Evolutionary conservation across 2,888 invertebrate species (phyloP).

Genomic region (Drosophila neonasuta): DNA sequence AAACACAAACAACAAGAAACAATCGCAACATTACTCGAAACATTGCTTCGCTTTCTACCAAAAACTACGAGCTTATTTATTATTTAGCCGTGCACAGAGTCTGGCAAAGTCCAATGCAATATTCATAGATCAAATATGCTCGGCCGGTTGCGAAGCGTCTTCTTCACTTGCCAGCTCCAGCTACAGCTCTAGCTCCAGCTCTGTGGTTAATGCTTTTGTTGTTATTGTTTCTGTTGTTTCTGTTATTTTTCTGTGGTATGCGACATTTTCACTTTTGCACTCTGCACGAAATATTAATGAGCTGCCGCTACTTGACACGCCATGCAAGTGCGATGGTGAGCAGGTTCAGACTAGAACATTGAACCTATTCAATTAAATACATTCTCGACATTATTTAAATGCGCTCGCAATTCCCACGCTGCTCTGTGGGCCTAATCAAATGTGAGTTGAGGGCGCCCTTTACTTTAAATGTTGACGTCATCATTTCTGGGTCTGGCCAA

Average conservation of each 20-base stretch:
- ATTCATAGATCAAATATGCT: slow-evolving; percentile 67
- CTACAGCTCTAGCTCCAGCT: slow-evolving; percentile 1
- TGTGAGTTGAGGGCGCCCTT: slow-evolving; percentile 37
- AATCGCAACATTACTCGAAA: slow-evolving; percentile 22
- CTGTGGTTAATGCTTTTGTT: slow-evolving; percentile 45
- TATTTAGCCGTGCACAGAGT: slow-evolving; percentile 40
- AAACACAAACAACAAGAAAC: slow-evolving; percentile 9
- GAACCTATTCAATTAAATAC: slow-evolving; percentile 32
- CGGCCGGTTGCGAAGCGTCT: slow-evolving; percentile 15
- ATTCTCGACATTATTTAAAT: slow-evolving; percentile 27
- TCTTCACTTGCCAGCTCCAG: slow-evolving; percentile 13
- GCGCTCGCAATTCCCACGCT: slow-evolving; percentile 41
- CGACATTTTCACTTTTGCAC: slow-evolving; percentile 78
- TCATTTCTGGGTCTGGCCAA: slow-evolving; percentile 20
- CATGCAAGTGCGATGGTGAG: background rate
- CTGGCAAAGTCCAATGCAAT: slow-evolving; percentile 60
- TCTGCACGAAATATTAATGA: slow-evolving; percentile 73
- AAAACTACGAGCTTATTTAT: slow-evolving; percentile 43
- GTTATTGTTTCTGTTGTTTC: slow-evolving; percentile 43
- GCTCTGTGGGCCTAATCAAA: slow-evolving; percentile 16
- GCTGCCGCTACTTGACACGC: slow-evolving; percentile 27
- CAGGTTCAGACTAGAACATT: slow-evolving; percentile 52
- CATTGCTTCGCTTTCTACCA: slow-evolving; percentile 60
- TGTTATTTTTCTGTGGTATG: slow-evolving; percentile 58
- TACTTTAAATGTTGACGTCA: slow-evolving; percentile 61